Evolutionary conservation across 2,888 invertebrate species (phyloP).

Genomic region (Cheilosia grossa): DNA sequence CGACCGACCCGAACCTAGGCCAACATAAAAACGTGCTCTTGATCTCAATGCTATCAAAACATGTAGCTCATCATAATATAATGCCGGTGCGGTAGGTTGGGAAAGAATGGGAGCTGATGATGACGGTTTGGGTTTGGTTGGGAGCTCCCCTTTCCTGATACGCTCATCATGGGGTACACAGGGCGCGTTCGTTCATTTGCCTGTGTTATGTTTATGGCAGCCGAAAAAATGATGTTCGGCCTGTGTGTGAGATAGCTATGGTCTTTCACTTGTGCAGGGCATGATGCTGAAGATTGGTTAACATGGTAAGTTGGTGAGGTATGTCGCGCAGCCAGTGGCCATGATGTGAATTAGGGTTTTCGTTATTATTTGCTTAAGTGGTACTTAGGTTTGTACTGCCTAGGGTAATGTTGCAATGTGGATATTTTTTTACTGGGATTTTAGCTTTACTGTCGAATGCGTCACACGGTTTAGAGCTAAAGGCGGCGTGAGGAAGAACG

Average conservation of each 20-base stretch:
- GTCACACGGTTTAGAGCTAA: no score
- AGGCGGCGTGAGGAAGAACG: no score
- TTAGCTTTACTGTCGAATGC: not conserved
- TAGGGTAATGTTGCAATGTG: not conserved
- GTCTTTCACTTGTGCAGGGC: not conserved
- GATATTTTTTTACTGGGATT: not conserved
- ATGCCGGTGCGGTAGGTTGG: slow-evolving; percentile 59
- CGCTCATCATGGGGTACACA: not conserved
- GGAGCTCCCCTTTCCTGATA: not conserved
- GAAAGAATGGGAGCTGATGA: slow-evolving; percentile 15
- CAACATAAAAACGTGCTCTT: slow-evolving; percentile 74
- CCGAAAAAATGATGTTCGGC: slow-evolving; percentile 20
- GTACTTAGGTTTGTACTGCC: slow-evolving; percentile 23
- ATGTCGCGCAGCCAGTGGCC: slow-evolving; percentile 34
- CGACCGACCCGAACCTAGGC: slow-evolving; percentile 73
- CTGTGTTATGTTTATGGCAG: slow-evolving; percentile 50
- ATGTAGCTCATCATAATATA: slow-evolving; percentile 70
- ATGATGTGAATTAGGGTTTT: slow-evolving; percentile 57
- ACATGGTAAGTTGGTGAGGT: not conserved
- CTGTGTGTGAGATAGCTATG: slow-evolving; percentile 9
- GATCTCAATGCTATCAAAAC: slow-evolving; percentile 73
- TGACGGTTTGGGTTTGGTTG: slow-evolving; percentile 19
- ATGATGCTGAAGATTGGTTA: not conserved
- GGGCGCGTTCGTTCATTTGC: slow-evolving; percentile 56
- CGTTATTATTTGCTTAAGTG: slow-evolving; percentile 54